These are phyloP conservation scores for Falco biarmicus DNA, from an alignment of 2,797 vertebrate genomes.

Conservation along the genomic window DNA sequence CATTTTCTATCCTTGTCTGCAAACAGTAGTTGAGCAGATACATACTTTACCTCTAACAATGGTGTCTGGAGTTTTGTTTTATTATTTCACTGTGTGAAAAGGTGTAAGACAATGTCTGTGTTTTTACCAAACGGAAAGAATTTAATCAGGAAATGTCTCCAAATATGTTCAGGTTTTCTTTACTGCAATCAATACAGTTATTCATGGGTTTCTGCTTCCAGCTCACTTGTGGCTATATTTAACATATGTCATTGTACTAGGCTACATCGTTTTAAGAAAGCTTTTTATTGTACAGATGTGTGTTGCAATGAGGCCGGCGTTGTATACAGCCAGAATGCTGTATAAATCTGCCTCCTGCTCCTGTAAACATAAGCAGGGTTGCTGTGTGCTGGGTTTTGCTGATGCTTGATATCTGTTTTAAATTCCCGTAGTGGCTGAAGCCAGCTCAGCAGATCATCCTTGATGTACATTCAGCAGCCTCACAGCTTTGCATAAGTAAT, in stretches of 20 bases:
- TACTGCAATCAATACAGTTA: slow-evolving; percentile 32
- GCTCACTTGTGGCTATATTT: slow-evolving; percentile 9
- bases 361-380: not conserved
- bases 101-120: slow-evolving; percentile 11
- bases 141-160: slow-evolving; percentile 5
- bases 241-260: slow-evolving; percentile 7
- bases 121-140: slow-evolving; percentile 18
- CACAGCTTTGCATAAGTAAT: not conserved
- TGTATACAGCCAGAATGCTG: not conserved
- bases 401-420: not conserved
- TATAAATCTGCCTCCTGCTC: not conserved
- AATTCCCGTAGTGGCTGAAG: not conserved
- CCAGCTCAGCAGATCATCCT: not conserved
- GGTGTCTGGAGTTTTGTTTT: not conserved
- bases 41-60: not conserved
- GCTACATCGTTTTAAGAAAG: not conserved
- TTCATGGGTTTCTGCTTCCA: slow-evolving; percentile 38
- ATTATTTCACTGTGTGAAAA: not conserved
- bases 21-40: not conserved
- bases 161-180: not conserved
- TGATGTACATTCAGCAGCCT: not conserved
- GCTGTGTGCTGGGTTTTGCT: not conserved
- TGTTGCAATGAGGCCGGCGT: not conserved
- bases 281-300: slow-evolving; percentile 5
- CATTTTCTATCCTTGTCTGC: not conserved